Percentiles rank a stretch among this genome's conserved stretches.
phyloP scores from a whole-genome alignment of 1,140 invertebrate genomes.

The Subanguina moxae region DNA sequence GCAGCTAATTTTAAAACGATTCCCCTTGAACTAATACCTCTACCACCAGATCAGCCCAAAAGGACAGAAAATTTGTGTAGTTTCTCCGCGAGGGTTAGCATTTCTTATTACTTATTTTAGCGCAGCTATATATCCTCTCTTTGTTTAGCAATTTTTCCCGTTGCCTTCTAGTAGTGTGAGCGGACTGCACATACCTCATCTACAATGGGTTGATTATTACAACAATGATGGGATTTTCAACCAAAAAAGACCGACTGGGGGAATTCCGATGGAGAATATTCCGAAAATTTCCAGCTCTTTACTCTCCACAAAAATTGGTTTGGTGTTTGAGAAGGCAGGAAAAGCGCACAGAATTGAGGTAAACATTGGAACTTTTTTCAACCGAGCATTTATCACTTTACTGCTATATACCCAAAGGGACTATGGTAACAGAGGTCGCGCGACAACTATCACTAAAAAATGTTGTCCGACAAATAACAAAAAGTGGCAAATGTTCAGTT shows the following conservation, averaged over 20 bases:
- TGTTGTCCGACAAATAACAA: too few species aligned
- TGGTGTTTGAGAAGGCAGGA: neutral
- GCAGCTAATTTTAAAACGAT: too few species aligned
- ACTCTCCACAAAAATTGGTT: neutral
- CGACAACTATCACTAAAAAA: too few species aligned
- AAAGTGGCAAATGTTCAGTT: neutral
- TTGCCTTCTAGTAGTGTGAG: neutral
- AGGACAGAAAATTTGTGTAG: too few species aligned
- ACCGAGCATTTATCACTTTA: neutral
- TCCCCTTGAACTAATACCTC: too few species aligned
- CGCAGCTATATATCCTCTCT: neutral
- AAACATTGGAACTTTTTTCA: neutral
- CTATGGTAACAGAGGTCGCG: too few species aligned
- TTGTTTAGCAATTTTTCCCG: neutral
- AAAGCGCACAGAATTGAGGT: neutral
- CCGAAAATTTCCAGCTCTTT: neutral
- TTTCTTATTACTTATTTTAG: too few species aligned
- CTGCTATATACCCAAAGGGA: too few species aligned
- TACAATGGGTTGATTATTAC: neutral
- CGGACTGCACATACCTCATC: neutral
- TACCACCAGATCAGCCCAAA: too few species aligned
- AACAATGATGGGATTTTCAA: neutral
- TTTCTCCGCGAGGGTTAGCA: too few species aligned
- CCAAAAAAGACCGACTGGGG: neutral
- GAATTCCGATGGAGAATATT: neutral